Evolutionary conservation across 1,140 invertebrate species (phyloP), one percentile per base, ranked within the genome.

Genomic region (Aphis gossypii): DNA sequence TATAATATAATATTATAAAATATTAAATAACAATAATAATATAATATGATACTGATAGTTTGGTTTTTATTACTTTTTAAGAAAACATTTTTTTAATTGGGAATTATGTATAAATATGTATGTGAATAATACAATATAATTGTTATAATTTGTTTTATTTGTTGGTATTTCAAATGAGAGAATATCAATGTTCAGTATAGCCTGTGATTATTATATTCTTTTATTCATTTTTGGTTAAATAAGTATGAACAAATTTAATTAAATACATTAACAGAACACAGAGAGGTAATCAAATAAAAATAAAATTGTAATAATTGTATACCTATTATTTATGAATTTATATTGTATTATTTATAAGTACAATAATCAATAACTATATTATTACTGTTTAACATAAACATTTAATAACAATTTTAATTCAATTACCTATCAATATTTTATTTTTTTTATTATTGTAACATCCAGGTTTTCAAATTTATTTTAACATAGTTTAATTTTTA

Each of bases 21-120:
- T 84, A 84, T 84, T 44, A 84, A 84, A 84, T 84, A 84, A 84
- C 82, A 84, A 84, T 84, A 84, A 84, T 84, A 84, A 41, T 44
- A 41, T 44, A 44, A 84, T 84, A 84, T 84, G 21, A 84, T 84
- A 8, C 21, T 84, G 38, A 84, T 25, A 84, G 38, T 84, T 84
- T 84, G 82, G 21, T 84, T 84, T 84, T 41, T 84, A 84, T 44
- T 84, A 44, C 21, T 84, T 84, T 84, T 84, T 84, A 84, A 84
- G 38, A 6, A 44, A 84, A 84, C 38, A 9, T 84, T 44, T 44
- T 44, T 84, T 25, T 44, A 84, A 2, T 41, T 84, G 82, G 82
- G 7, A 84, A 84, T 9, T 84, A 84, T 84, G 82, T 84, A 84
- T 82, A 82, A 21, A 82, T 82, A 21, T 25, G 20, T 84, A 44